Evolutionary conservation across 2,113 vertebrate genomes (phyloP).

Genomic region (Dissostichus mawsoni): DNA sequence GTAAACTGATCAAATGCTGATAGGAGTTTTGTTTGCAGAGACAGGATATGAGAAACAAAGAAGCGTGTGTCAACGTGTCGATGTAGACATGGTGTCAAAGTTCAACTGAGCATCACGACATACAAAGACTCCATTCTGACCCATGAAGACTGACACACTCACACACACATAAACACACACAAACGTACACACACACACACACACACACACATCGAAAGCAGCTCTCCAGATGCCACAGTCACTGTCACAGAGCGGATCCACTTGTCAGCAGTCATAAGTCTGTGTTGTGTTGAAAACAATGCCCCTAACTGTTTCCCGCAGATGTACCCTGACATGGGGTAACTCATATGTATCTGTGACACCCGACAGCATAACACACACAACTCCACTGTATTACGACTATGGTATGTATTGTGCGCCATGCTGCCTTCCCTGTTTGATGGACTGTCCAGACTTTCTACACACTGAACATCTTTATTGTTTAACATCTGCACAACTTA

Average conservation of each 20-base stretch:
- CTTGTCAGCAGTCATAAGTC: slow-evolving; percentile 69
- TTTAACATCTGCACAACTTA: slow-evolving; percentile 17
- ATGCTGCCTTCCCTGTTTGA: slow-evolving; percentile 36
- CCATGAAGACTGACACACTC: slow-evolving; percentile 17
- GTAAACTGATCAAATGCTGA: slow-evolving; percentile 38
- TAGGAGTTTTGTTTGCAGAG: slow-evolving; percentile 48
- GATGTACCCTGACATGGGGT: slow-evolving; percentile 48
- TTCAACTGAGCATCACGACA: slow-evolving; percentile 63
- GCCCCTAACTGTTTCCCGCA: slow-evolving; percentile 54
- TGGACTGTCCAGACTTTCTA: slow-evolving; percentile 28
- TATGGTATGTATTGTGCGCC: slow-evolving; percentile 56
- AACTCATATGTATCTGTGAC: slow-evolving; percentile 63
- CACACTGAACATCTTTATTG: slow-evolving; percentile 41
- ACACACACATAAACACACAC: slow-evolving; percentile 42
- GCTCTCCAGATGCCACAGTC: slow-evolving; percentile 58
- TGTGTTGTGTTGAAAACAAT: slow-evolving; percentile 63
- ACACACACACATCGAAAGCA: slow-evolving; percentile 17
- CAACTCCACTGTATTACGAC: slow-evolving; percentile 48
- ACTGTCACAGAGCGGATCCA: slow-evolving; percentile 72
- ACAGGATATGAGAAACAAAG: slow-evolving; percentile 70
- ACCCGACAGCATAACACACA: slow-evolving; percentile 69
- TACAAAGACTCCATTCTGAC: slow-evolving; percentile 78
- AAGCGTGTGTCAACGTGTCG: slow-evolving; percentile 21
- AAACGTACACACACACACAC: slow-evolving; percentile 17
- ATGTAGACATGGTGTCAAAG: slow-evolving; percentile 58